A percentile compares a stretch with the other conserved stretches of the same genome.
These are phyloP conservation scores for Spinus pinus DNA, from an alignment of 2,797 vertebrate species.

Conservation along the genomic window DNA sequence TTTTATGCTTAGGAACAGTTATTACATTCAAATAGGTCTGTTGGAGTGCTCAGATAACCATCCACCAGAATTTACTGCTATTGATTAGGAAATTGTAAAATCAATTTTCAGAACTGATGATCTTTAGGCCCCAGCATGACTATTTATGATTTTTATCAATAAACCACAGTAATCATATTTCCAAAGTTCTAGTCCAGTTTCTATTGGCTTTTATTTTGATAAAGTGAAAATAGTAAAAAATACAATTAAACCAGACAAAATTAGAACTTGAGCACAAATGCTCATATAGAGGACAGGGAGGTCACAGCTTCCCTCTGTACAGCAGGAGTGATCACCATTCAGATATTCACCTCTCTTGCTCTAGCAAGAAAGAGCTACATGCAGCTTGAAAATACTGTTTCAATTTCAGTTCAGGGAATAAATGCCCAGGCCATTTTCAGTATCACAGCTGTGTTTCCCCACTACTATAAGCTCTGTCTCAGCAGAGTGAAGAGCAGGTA, in stretches of 20 bases:
- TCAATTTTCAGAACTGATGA: conserved; percentile 9
- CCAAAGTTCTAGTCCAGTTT: neutral
- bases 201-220: neutral
- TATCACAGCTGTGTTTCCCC: neutral
- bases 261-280: neutral
- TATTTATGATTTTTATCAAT: conserved; percentile 22
- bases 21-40: neutral
- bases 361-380: neutral
- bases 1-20: neutral
- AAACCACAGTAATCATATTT: conserved; percentile 30
- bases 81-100: conserved; percentile 51
- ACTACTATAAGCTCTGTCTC: neutral
- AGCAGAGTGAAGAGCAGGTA: neutral
- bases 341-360: neutral
- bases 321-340: neutral
- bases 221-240: neutral
- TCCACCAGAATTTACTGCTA: neutral
- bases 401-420: neutral
- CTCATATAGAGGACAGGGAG: neutral
- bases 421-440: neutral
- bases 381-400: neutral
- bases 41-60: neutral
- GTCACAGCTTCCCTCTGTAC: neutral
- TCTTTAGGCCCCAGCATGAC: neutral
- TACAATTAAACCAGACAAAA: neutral